Conservation (phyloP, 2,113 vertebrate genomes). For the Todiramphus chloris region DNA sequence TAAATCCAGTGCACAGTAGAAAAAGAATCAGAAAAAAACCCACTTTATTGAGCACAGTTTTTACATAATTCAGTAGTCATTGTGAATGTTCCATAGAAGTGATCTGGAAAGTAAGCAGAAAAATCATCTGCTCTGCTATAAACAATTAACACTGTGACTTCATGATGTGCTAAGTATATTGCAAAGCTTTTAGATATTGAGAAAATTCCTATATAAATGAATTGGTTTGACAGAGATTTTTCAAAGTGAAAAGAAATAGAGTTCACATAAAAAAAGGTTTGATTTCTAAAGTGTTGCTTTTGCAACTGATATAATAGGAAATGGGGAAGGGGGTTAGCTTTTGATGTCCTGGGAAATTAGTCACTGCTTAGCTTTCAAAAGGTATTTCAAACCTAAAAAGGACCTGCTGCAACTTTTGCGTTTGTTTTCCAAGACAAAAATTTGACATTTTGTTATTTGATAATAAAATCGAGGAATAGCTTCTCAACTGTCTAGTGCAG, state of each 20-base stretch:
- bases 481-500: background rate
- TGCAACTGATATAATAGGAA: background rate
- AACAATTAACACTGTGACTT: background rate
- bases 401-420: background rate
- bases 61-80: background rate
- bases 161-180: background rate
- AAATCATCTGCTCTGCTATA: background rate
- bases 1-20: background rate
- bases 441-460: background rate
- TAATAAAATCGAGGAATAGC: background rate
- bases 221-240: background rate
- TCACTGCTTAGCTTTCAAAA: background rate
- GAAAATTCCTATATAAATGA: background rate
- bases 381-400: background rate
- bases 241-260: background rate
- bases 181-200: background rate
- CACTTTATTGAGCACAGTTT: background rate
- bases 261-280: background rate
- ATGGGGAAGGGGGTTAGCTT: background rate
- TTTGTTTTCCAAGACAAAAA: background rate
- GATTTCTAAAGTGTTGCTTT: background rate
- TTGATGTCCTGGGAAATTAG: background rate
- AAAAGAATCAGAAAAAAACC: background rate
- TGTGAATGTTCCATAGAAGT: background rate
- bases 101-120: background rate